Base-by-base conservation (phyloP, 2,113 vertebrate genomes). In the Phylloscopus whistleri region DNA sequence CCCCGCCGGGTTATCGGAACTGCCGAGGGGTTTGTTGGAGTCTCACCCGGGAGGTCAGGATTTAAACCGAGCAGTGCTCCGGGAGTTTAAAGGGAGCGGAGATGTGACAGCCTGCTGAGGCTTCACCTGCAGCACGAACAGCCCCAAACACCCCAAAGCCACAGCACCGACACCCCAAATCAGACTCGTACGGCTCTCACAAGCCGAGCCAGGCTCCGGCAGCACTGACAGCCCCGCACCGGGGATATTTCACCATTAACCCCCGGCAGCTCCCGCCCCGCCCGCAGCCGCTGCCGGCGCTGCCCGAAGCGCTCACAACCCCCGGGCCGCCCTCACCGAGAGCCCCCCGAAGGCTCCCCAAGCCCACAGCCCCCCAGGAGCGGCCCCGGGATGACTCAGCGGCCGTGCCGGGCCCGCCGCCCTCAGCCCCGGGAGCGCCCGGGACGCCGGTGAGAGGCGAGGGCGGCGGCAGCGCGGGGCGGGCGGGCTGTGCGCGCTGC, bases 11-110 rank as follows among this genome's bases (percentile, higher is more conserved):
- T 8, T 11, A 3, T 4, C 0, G 5, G 4, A 19, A 3, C 21
- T 1, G 8, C 0, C 1, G 7, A 0, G 9, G 2, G 55, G 2
- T 35, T 0, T 2, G 33, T 0, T 1, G 31, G 16, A 2, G 12
- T 11, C 52, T 20, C 27, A 1, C 15, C 1, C 1, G 27, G 49
- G 26, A 16, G 39, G 10, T 17, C 70, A 2, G n/a, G 0, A 7
- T 15, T 17, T 5, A 41, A 23, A 26, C 0, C 1, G 17, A 9
- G 6, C 46, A 3, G 1, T 2, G 13, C 8, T 2, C 7, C 1
- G 44, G 2, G 46, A 2, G 16, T 60, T 37, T 2, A 15, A 76
- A 22, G 1, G 0, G 11, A 26, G 52, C 59, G 7, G 10, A 11
- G 30, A 30, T 1, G 8, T n/a, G 49, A 30, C 26, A 59, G 44